Conservation (phyloP, 2,888 invertebrate genomes). For the Netelia virgata region DNA sequence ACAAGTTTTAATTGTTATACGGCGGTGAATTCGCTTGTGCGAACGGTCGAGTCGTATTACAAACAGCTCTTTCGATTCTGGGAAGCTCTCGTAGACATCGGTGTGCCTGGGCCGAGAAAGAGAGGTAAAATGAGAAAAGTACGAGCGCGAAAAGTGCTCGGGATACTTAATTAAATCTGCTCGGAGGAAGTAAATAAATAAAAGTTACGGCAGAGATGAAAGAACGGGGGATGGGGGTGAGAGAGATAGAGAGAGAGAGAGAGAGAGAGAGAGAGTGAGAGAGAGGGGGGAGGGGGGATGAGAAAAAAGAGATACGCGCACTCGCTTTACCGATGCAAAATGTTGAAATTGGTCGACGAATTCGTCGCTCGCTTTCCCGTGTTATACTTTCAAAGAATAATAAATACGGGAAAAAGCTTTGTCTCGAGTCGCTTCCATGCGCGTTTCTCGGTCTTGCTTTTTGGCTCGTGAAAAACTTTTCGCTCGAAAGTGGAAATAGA, state of each 20-base stretch:
- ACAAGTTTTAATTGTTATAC: constrained; percentile 51
- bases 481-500: constrained; percentile 3
- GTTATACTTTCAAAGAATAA: constrained; percentile 59
- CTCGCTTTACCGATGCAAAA: constrained; percentile 22
- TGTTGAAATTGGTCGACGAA: constrained; percentile 42
- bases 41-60: constrained; percentile 6
- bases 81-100: background rate
- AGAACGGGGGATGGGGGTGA: constrained; percentile 16
- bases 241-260: constrained; percentile 8
- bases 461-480: constrained; percentile 18
- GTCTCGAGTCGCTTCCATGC: constrained; percentile 16
- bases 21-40: background rate
- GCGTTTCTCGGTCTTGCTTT: constrained; percentile 31
- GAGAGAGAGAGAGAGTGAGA: background rate
- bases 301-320: constrained; percentile 9
- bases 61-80: background rate
- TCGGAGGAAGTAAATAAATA: constrained; percentile 56
- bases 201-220: constrained; percentile 17
- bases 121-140: constrained; percentile 15
- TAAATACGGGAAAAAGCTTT: constrained; percentile 51
- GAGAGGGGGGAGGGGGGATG: constrained; percentile 14
- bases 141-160: constrained; percentile 30
- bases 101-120: background rate
- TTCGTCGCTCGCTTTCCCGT: constrained; percentile 36
- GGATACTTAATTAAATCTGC: constrained; percentile 64